Evolutionary conservation across 1,140 invertebrate species (phyloP).

Genomic region (Idris sp.): DNA sequence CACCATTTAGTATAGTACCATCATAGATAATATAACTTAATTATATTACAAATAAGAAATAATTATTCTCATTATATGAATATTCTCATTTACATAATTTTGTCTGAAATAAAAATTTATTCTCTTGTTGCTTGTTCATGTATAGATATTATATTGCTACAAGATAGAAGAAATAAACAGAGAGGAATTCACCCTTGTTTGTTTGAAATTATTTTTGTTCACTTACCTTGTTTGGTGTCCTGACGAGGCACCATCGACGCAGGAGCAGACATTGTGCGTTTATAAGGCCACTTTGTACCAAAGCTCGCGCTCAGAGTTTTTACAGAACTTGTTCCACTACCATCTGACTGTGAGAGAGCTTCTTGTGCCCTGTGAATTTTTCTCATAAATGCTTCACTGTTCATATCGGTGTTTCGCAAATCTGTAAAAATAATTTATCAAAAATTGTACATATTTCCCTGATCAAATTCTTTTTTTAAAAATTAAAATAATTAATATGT

Average conservation of each 20-base stretch:
- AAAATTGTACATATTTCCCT: too few relatives aligned
- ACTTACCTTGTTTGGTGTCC: conserved; percentile 84
- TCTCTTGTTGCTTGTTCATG: too few relatives aligned
- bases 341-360: conserved; percentile 86
- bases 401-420: conserved; percentile 91
- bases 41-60: too few relatives aligned
- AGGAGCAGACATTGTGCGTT: conserved; percentile 94
- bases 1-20: too few relatives aligned
- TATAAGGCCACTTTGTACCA: conserved; percentile 96
- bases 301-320: conserved; percentile 94
- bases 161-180: neutral
- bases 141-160: neutral
- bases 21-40: too few relatives aligned
- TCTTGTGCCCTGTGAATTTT: conserved; percentile 94
- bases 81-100: too few relatives aligned
- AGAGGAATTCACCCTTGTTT: neutral
- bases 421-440: conserved; percentile 86
- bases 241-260: conserved; percentile 88
- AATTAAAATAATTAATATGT: too few relatives aligned
- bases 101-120: too few relatives aligned
- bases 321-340: conserved; percentile 80
- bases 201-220: neutral
- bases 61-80: too few relatives aligned
- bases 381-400: conserved; percentile 91
- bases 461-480: too few relatives aligned